Evolutionary conservation across 2,113 vertebrate genomes (phyloP).

Genomic region (Empidonax alnorum): DNA sequence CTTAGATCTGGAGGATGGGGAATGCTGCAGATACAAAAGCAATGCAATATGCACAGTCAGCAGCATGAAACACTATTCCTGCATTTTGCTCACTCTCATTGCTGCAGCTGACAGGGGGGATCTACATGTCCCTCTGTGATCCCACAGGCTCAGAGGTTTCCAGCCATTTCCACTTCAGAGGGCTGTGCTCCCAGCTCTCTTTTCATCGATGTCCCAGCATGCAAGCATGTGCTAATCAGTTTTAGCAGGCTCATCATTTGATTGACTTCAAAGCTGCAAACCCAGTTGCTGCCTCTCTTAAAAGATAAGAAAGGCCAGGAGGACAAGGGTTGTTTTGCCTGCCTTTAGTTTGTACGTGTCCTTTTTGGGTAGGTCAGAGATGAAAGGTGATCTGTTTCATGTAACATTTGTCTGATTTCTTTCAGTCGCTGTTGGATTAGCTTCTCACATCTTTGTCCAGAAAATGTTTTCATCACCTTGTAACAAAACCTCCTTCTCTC

Average conservation of each 20-base stretch:
- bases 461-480: conserved; percentile 9
- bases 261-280: conserved; percentile 43
- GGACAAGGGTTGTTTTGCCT: conserved; percentile 21
- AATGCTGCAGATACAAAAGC: neutral
- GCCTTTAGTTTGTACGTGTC: neutral
- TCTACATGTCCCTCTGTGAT: neutral
- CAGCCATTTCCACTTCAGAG: neutral
- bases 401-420: conserved; percentile 41
- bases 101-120: neutral
- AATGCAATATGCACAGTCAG: neutral
- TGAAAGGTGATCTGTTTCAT: neutral
- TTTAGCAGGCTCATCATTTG: conserved; percentile 10
- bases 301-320: conserved; percentile 24
- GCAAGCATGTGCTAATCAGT: neutral
- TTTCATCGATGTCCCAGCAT: neutral
- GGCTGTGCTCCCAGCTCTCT: neutral
- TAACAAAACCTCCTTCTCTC: conserved; percentile 1
- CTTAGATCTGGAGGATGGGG: neutral
- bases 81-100: neutral
- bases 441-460: conserved; percentile 23
- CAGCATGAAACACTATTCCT: neutral
- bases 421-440: neutral
- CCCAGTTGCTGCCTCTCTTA: neutral
- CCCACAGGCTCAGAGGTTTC: neutral
- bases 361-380: conserved; percentile 5